These are phyloP conservation scores for Julus scanicus DNA, from an alignment of 2,888 invertebrate species.

Conservation along the genomic window DNA sequence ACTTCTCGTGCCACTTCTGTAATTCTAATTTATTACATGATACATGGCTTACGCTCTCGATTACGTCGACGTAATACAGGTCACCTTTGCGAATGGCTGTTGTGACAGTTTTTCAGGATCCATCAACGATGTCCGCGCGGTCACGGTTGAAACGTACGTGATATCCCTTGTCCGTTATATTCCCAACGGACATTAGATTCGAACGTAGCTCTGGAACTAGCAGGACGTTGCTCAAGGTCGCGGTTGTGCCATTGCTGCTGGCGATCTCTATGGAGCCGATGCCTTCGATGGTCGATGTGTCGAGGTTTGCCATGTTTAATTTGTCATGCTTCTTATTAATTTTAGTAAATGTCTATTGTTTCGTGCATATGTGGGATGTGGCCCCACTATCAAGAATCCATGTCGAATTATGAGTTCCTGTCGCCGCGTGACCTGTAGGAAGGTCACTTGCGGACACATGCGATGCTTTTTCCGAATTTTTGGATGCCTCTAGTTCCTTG, in stretches of 20 bases:
- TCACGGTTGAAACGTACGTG: background rate
- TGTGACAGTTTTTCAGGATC: background rate
- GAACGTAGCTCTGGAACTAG: conserved; percentile 23
- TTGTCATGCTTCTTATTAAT: background rate
- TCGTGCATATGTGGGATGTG: background rate
- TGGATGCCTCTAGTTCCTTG: background rate
- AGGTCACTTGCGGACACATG: no score
- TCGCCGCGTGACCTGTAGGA: no score
- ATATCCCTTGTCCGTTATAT: conserved; percentile 36
- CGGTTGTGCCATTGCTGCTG: background rate
- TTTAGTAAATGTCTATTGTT: background rate
- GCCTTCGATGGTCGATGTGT: conserved; percentile 16
- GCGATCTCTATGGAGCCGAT: background rate
- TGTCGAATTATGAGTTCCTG: background rate
- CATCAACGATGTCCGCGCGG: background rate
- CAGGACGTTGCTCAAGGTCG: background rate
- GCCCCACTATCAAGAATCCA: background rate
- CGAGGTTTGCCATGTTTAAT: background rate
- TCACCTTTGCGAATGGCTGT: background rate
- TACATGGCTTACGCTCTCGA: background rate
- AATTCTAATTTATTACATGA: background rate
- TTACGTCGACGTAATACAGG: background rate
- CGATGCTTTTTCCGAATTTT: background rate
- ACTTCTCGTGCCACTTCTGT: background rate
- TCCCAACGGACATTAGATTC: conserved; percentile 25